These are phyloP conservation scores for Centropus bengalensis DNA, from an alignment of 2,113 vertebrate species.

Conservation along the genomic window DNA sequence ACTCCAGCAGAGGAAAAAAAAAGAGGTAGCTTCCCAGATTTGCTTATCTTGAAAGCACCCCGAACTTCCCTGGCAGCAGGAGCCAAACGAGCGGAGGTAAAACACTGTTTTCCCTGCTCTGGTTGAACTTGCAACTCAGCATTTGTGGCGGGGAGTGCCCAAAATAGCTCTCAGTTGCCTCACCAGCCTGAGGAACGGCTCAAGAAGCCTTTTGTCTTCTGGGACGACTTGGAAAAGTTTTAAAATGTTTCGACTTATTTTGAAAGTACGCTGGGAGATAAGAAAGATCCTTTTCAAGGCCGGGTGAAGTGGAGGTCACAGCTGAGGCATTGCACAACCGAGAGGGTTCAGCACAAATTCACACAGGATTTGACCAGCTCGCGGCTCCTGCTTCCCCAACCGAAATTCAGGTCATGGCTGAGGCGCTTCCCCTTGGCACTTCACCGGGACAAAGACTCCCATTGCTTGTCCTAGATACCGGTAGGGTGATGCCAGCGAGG, in stretches of 20 bases:
- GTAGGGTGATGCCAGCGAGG: accelerated
- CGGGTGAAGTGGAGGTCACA: background rate
- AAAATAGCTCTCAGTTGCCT: conserved; percentile 44
- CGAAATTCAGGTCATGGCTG: background rate
- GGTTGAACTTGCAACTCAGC: conserved; percentile 43
- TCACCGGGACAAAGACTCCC: background rate
- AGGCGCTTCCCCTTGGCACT: background rate
- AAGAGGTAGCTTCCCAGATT: conserved; percentile 25
- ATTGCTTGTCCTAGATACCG: background rate
- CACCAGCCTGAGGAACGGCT: conserved; percentile 15
- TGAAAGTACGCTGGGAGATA: conserved; percentile 61
- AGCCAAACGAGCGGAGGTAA: conserved; percentile 17
- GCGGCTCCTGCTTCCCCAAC: background rate
- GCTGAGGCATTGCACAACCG: conserved; percentile 19
- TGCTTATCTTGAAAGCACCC: conserved; percentile 46
- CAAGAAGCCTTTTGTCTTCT: conserved; percentile 29
- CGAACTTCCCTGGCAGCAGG: conserved; percentile 11
- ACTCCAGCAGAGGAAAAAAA: background rate
- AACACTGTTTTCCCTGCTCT: conserved; percentile 39
- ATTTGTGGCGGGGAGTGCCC: conserved; percentile 41
- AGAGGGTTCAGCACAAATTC: background rate
- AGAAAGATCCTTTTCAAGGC: conserved; percentile 3
- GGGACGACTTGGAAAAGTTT: conserved; percentile 32
- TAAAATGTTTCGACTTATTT: conserved; percentile 26
- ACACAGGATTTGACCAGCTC: background rate